Conservation (phyloP, 2,888 invertebrate species). For the Griposia aprilina region DNA sequence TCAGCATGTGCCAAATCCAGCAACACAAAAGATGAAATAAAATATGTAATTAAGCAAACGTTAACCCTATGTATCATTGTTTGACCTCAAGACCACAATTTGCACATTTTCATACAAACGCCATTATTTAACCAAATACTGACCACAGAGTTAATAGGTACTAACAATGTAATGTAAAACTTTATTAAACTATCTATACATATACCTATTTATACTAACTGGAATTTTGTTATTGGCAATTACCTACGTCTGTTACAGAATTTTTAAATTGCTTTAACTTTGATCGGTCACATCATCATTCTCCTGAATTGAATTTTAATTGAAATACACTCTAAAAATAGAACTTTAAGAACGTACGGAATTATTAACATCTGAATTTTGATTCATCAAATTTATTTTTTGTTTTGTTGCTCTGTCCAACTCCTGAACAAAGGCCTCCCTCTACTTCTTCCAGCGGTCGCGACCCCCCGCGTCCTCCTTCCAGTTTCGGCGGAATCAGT, state of each 20-base stretch:
- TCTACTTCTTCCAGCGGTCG: not conserved
- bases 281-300: not conserved
- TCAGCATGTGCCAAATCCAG: not conserved
- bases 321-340: not conserved
- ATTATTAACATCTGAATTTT: not conserved
- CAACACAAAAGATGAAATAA: not conserved
- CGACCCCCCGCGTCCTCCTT: too few species aligned
- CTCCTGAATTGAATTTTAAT: not conserved
- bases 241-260: not conserved
- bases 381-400: not conserved
- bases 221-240: not conserved
- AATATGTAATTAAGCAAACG: constrained; percentile 6
- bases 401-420: not conserved
- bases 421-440: too few species aligned
- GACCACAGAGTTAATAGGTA: constrained; percentile 27
- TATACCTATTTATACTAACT: not conserved
- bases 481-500: not conserved
- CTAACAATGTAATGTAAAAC: not conserved
- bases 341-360: not conserved
- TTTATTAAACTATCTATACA: not conserved
- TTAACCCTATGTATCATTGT: constrained; percentile 25
- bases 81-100: constrained; percentile 22
- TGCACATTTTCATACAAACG: not conserved
- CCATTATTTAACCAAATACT: constrained; percentile 15
- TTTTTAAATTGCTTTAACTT: not conserved